A percentile compares a stretch with the other conserved stretches of the same genome.
Evolutionary conservation across 2,888 invertebrate species (phyloP).

Genomic region (Mechanitis messenoides): DNA sequence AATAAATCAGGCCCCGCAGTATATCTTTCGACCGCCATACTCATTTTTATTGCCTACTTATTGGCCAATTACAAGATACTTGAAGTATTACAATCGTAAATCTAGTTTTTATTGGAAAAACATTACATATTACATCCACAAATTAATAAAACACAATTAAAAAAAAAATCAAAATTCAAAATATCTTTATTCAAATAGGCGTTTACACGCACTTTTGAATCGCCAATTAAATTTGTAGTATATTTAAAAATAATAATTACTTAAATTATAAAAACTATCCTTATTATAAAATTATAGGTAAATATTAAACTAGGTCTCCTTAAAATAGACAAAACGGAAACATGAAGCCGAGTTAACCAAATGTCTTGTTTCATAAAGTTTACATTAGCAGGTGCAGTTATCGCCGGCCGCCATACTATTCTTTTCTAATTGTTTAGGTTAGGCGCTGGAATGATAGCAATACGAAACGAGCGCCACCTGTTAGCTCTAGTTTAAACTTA

Average conservation of each 20-base stretch:
- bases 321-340: conserved; percentile 36
- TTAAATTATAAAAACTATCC: too few relatives aligned
- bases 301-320: conserved; percentile 16
- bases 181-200: neutral
- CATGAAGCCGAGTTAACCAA: conserved; percentile 40
- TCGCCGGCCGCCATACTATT: conserved; percentile 57
- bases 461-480: conserved; percentile 57
- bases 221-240: too few relatives aligned
- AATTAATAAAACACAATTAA: neutral
- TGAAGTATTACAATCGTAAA: conserved; percentile 10
- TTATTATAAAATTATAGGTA: neutral
- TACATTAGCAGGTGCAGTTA: conserved; percentile 53
- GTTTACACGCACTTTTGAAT: too few relatives aligned
- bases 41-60: conserved; percentile 67
- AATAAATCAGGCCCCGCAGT: conserved; percentile 64
- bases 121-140: neutral
- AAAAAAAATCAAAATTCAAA: neutral
- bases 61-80: conserved; percentile 53
- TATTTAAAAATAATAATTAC: too few relatives aligned
- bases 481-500: conserved; percentile 19
- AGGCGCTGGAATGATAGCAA: conserved; percentile 53
- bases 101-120: neutral
- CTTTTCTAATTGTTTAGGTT: conserved; percentile 59
- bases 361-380: conserved; percentile 66
- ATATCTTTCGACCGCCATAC: conserved; percentile 52